A percentile compares a stretch with the other conserved stretches of the same genome.
phyloP scores from a whole-genome alignment of 2,113 vertebrate species.

The Mesocricetus auratus region DNA sequence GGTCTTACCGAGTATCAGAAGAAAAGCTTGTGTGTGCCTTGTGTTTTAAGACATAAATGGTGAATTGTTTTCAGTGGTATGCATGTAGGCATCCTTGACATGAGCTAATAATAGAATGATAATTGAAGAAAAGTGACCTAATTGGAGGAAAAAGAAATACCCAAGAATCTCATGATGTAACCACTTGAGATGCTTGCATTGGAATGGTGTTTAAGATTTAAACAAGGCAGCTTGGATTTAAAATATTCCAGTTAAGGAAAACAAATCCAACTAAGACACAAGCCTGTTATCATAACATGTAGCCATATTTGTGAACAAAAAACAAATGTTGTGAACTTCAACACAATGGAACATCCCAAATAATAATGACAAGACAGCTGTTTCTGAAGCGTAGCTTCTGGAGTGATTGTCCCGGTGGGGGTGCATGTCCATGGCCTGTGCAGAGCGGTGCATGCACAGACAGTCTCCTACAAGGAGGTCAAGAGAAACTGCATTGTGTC shows the following conservation, averaged over 20 bases:
- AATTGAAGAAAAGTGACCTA: conserved; percentile 58
- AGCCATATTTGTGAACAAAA: conserved; percentile 63
- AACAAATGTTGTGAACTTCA: conserved; percentile 71
- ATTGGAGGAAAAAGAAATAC: neutral
- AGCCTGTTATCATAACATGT: conserved; percentile 34
- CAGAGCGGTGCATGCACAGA: neutral
- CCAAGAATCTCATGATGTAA: conserved; percentile 48
- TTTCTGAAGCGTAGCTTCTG: conserved; percentile 76
- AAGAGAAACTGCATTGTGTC: conserved; percentile 64
- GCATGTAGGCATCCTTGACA: conserved; percentile 51
- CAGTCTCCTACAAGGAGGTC: conserved; percentile 29
- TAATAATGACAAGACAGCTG: conserved; percentile 61
- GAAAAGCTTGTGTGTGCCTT: conserved; percentile 38
- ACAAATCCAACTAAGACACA: neutral
- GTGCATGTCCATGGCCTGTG: conserved; percentile 54
- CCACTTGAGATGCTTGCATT: conserved; percentile 54
- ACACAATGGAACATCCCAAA: conserved; percentile 48
- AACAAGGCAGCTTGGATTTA: conserved; percentile 35
- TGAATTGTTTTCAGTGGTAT: conserved; percentile 60
- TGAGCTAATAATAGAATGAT: conserved; percentile 67
- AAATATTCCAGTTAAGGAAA: neutral
- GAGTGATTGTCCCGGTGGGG: conserved; percentile 26
- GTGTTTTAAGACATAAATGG: neutral
- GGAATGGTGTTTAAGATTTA: neutral
- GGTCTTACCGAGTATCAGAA: neutral